These are phyloP conservation scores for Leucoptera coffeella DNA, from an alignment of 2,888 invertebrate species.

Conservation along the genomic window DNA sequence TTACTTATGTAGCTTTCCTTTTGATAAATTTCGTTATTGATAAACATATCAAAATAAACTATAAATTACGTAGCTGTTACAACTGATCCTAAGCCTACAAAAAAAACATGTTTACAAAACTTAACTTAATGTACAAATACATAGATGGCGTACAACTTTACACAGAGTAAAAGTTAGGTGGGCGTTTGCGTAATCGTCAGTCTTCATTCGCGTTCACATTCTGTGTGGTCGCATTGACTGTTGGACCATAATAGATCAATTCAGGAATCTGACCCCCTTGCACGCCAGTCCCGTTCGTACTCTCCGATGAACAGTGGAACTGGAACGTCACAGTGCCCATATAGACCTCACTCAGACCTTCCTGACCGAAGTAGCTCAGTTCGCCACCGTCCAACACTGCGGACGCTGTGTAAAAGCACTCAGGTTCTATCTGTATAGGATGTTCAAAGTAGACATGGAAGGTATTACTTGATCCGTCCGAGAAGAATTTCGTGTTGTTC, in stretches of 20 bases:
- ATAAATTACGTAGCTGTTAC: too few species aligned
- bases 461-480: constrained; percentile 93
- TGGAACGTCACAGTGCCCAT: constrained; percentile 93
- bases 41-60: too few species aligned
- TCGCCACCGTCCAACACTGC: constrained; percentile 90
- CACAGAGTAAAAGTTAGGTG: constrained; percentile 25
- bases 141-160: too few species aligned
- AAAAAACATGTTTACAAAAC: too few species aligned
- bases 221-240: constrained; percentile 36
- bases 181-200: constrained; percentile 25
- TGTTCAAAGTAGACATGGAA: constrained; percentile 81
- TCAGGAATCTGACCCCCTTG: constrained; percentile 98
- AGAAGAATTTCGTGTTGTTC: constrained; percentile 90
- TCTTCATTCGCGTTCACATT: constrained; percentile 41
- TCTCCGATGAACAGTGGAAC: constrained; percentile 95
- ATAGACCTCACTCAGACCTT: constrained; percentile 90
- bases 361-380: constrained; percentile 94
- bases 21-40: too few species aligned
- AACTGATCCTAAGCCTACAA: too few species aligned
- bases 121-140: too few species aligned
- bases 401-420: constrained; percentile 93
- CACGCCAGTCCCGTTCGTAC: constrained; percentile 95
- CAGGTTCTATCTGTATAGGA: constrained; percentile 86
- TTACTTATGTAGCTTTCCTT: too few species aligned
- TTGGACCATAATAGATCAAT: constrained; percentile 89